Base-by-base conservation (phyloP, 2,113 vertebrate genomes). In the Galemys pyrenaicus region DNA sequence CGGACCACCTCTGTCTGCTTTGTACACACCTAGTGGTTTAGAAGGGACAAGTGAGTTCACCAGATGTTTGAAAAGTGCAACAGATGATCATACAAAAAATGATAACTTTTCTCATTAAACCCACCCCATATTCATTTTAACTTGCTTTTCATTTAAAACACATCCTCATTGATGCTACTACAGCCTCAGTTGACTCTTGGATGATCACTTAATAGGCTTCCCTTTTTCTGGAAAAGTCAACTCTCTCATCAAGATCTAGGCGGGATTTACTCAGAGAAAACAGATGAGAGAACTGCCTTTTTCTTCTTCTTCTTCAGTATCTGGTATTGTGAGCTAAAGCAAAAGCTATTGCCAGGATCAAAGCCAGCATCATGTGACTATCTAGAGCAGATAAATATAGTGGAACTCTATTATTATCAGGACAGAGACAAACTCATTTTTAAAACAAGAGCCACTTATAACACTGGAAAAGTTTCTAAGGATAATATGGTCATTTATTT, bases 231-330 rank as follows among this genome's bases (percentile, higher is more conserved):
- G 73, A 89, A 95, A 65, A n/a, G 16, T 9, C 17, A 80, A 73
- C 22, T 89, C n/a, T 78, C 44, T 74, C 91, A 17, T 54, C 54
- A 89, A 91, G 37, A 91, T 77, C 70, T 24, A 83, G 37, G 17
- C 78, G 35, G 62, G 41, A 77, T 80, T 92, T 94, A 87, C 77
- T 83, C 54, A 95, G 87, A 89, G 58, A 64, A 93, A 91, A 90
- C 41, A 87, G 35, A 73, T 39, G 67, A 85, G 77, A 75, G 51
- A 78, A 3, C 26, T 87, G 62, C 17, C 46, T 44, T 46, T 93
- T 82, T 44, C 56, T 70, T 22, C 5, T 22, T 8, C 54, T 56
- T 56, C 20, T 87, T 94, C 62, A 71, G 20, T 71, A 26, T 54
- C 58, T 85, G 77, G 12, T 81, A 30, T 77, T 87, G 60, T 56